Evolutionary conservation across 1,140 invertebrate species (phyloP).

Genomic region (Acromyrmex charruanus): DNA sequence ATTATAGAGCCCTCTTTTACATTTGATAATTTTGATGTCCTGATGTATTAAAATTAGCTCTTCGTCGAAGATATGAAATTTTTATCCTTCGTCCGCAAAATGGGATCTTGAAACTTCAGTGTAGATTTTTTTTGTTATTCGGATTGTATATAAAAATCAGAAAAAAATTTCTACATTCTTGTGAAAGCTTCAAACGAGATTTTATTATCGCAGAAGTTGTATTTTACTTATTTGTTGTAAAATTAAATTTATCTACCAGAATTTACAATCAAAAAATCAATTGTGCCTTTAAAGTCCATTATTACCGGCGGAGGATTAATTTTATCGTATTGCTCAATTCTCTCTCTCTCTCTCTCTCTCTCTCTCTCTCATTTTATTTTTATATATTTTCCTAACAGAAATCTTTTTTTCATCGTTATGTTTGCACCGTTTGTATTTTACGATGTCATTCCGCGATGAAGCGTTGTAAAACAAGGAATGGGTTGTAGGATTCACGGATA

Average conservation of each 20-base stretch:
- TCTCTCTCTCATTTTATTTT: not conserved
- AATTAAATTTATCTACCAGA: no score
- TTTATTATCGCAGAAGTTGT: no score
- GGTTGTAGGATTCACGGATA: constrained; percentile 38
- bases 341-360: not conserved
- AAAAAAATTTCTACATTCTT: no score
- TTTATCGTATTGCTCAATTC: not conserved
- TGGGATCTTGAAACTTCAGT: no score
- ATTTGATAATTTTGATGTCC: not conserved
- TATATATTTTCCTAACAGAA: not conserved
- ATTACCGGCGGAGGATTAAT: not conserved
- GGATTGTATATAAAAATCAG: no score
- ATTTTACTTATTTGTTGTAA: no score
- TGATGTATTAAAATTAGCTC: not conserved
- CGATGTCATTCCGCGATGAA: constrained; percentile 37
- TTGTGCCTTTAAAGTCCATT: no score
- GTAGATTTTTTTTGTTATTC: no score
- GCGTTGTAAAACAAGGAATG: constrained; percentile 37
- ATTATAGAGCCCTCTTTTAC: not conserved
- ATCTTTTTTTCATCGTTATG: not conserved
- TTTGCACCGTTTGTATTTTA: constrained; percentile 34
- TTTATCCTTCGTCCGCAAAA: no score
- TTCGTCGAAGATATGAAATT: no score
- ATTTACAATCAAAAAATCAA: no score
- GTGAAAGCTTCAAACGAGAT: no score